A percentile compares a stretch with the other conserved stretches of the same genome.
phyloP scores from a whole-genome alignment of 2,113 vertebrate species.

The Sebastes schlegelii region DNA sequence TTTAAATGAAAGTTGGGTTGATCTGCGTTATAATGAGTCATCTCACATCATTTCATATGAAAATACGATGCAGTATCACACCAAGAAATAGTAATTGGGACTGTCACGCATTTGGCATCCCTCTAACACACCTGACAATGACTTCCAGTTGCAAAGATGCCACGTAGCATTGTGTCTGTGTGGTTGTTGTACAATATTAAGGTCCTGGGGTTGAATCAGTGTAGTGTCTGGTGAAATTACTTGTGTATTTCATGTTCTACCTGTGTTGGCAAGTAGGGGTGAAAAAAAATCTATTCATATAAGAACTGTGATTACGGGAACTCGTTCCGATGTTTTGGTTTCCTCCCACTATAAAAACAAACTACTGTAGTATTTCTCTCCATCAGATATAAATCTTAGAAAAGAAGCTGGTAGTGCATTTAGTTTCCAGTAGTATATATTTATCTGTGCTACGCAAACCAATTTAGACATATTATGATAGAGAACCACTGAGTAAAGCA shows the following conservation, averaged over 20 bases:
- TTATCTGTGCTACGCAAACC: neutral
- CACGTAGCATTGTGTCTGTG: neutral
- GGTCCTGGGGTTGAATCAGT: neutral
- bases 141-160: neutral
- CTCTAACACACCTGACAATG: neutral
- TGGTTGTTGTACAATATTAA: neutral
- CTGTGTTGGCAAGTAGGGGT: neutral
- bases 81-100: conserved; percentile 14
- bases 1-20: conserved; percentile 7
- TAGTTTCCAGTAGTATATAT: neutral
- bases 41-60: conserved; percentile 9
- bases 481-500: neutral
- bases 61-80: neutral
- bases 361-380: neutral
- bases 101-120: conserved; percentile 3
- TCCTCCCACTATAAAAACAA: neutral
- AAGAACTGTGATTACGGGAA: neutral
- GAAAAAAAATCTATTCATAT: no score
- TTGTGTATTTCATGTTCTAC: neutral
- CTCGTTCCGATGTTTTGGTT: neutral
- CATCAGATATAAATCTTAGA: neutral
- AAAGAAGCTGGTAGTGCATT: no score
- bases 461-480: conserved; percentile 3
- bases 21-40: conserved; percentile 51
- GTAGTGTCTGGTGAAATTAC: neutral